These are phyloP conservation scores for Calephelis nemesis DNA, from an alignment of 1,140 invertebrate species.

Conservation along the genomic window DNA sequence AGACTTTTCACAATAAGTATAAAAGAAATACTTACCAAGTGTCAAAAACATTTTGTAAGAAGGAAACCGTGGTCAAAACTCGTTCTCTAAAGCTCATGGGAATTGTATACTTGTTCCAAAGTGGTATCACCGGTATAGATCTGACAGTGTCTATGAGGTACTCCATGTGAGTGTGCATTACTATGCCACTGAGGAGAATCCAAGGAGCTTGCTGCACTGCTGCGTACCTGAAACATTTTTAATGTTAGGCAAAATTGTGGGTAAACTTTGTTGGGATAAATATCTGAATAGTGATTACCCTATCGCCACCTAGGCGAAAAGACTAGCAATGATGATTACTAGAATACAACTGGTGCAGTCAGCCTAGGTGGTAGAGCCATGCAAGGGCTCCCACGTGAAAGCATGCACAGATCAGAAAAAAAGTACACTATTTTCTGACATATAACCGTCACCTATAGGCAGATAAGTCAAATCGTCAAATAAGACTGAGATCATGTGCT, in stretches of 20 bases:
- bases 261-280: background rate
- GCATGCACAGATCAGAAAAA: too few relatives aligned
- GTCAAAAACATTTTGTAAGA: conserved; percentile 22
- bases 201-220: conserved; percentile 50
- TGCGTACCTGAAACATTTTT: conserved; percentile 39
- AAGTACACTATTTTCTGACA: too few relatives aligned
- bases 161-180: conserved; percentile 41
- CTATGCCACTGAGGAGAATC: conserved; percentile 41
- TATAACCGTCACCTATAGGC: too few relatives aligned
- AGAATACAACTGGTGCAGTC: too few relatives aligned
- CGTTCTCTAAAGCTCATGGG: conserved; percentile 44
- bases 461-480: too few relatives aligned
- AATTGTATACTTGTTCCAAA: conserved; percentile 31
- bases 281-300: background rate
- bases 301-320: too few relatives aligned
- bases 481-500: too few relatives aligned
- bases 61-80: conserved; percentile 32
- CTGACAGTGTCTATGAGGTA: conserved; percentile 40
- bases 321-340: too few relatives aligned
- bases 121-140: conserved; percentile 36
- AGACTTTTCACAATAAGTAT: too few relatives aligned
- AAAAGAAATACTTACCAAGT: conserved; percentile 42
- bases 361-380: too few relatives aligned
- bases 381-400: too few relatives aligned
- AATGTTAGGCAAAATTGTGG: background rate